Conservation (phyloP, 2,797 vertebrate genomes). For the Potorous gilbertii region DNA sequence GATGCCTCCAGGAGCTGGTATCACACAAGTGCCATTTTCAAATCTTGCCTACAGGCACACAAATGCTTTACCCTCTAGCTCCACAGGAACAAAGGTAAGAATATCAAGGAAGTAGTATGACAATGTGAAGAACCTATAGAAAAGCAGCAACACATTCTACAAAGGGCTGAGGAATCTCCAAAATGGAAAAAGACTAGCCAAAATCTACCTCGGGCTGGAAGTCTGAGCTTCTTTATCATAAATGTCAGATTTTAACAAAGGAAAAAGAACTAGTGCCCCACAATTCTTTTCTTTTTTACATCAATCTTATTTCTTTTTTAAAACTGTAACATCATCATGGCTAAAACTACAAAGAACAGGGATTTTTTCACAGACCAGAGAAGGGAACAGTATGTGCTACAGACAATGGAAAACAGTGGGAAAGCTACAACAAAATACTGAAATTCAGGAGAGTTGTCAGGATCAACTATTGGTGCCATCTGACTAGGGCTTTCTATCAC, state of each 20-base stretch:
- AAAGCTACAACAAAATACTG: neutral
- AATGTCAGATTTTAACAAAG: neutral
- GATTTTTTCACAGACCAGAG: neutral
- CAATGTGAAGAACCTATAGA: neutral
- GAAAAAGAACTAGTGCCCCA: neutral
- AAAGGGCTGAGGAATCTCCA: neutral
- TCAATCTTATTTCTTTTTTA: neutral
- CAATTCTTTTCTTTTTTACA: neutral
- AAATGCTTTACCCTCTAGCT: neutral
- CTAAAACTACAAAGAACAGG: neutral
- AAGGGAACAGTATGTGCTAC: neutral
- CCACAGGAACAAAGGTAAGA: neutral
- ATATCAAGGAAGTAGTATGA: neutral
- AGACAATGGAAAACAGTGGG: neutral
- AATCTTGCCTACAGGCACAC: neutral
- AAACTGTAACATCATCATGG: neutral
- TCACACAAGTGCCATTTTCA: neutral
- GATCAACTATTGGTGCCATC: neutral
- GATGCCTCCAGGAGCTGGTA: neutral
- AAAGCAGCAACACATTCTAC: neutral
- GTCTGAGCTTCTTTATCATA: neutral
- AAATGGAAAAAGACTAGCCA: neutral
- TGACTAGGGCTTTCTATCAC: conserved; percentile 13
- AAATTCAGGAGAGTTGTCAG: neutral
- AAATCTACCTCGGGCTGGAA: neutral